Evolutionary conservation across 2,888 invertebrate species (phyloP).

Genomic region (Acleris emargana): DNA sequence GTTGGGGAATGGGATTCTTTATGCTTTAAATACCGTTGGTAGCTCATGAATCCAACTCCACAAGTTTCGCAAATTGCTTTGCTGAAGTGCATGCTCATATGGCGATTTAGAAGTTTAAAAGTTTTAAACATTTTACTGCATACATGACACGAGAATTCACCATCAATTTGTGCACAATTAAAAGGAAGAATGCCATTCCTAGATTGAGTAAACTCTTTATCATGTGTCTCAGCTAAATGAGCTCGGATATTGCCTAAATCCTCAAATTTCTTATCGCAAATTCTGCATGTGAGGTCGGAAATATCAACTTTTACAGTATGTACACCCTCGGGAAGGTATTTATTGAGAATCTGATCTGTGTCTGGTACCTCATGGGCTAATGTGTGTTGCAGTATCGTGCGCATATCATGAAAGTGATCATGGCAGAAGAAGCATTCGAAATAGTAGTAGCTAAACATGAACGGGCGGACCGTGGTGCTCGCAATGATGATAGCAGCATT

Average conservation of each 20-base stretch:
- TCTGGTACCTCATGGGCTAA: slow-evolving; percentile 55
- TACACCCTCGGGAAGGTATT: slow-evolving; percentile 63
- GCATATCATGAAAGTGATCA: slow-evolving; percentile 60
- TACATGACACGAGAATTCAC: slow-evolving; percentile 62
- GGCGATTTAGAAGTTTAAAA: slow-evolving; percentile 64
- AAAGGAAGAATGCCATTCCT: slow-evolving; percentile 64
- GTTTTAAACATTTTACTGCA: slow-evolving; percentile 65
- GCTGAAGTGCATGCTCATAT: slow-evolving; percentile 72
- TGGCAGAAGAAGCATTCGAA: slow-evolving; percentile 70
- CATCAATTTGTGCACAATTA: slow-evolving; percentile 54
- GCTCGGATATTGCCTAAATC: slow-evolving; percentile 54
- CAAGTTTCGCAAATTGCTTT: slow-evolving; percentile 71
- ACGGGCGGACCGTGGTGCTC: slow-evolving; percentile 60
- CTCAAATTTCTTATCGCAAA: slow-evolving; percentile 49
- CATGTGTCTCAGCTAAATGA: slow-evolving; percentile 56
- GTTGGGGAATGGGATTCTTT: slow-evolving; percentile 66
- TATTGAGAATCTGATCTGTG: slow-evolving; percentile 52
- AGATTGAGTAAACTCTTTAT: slow-evolving; percentile 57
- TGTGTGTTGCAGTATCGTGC: slow-evolving; percentile 55
- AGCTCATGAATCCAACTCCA: slow-evolving; percentile 66
- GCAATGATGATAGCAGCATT: slow-evolving; percentile 63
- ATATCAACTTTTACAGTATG: slow-evolving; percentile 70
- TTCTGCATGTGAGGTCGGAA: slow-evolving; percentile 60
- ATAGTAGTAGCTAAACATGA: slow-evolving; percentile 66
- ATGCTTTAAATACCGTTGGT: slow-evolving; percentile 63